Evolutionary conservation across 2,888 invertebrate species (phyloP).

Genomic region (Apocheima hispidaria): DNA sequence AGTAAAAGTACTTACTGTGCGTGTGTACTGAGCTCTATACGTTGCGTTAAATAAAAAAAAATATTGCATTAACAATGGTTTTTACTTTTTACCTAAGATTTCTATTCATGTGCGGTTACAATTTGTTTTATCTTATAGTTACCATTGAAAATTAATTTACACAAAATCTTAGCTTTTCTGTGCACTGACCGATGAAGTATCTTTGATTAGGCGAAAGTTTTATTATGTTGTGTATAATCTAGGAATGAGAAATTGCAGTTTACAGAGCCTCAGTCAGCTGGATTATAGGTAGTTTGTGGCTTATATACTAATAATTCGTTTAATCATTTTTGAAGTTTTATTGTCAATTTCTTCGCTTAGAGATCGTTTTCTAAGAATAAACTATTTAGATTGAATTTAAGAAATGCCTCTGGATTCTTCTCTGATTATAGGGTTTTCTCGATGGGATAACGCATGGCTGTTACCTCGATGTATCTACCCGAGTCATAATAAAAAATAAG

Average conservation of each 20-base stretch:
- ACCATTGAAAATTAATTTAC: conserved; percentile 22
- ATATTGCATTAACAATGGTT: conserved; percentile 30
- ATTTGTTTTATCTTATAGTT: conserved; percentile 28
- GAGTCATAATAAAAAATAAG: no score
- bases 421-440: background rate
- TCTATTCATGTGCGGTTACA: conserved; percentile 27
- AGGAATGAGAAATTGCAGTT: conserved; percentile 72
- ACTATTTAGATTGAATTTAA: background rate
- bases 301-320: background rate
- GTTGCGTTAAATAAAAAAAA: conserved; percentile 14
- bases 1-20: conserved; percentile 13
- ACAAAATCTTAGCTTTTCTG: conserved; percentile 19
- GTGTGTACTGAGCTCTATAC: conserved; percentile 3
- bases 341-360: no score
- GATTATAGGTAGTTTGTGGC: background rate
- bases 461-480: background rate
- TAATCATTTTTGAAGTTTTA: background rate
- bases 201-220: conserved; percentile 70
- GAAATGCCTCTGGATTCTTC: background rate
- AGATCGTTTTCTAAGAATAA: no score
- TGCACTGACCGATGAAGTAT: conserved; percentile 16
- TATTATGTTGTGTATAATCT: conserved; percentile 56
- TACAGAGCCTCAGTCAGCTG: conserved; percentile 61
- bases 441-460: background rate
- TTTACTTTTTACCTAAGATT: conserved; percentile 32